Percentiles rank a stretch among this genome's conserved stretches.
These are phyloP conservation scores for Fopius arisanus DNA, from an alignment of 1,140 invertebrate genomes.

Conservation along the genomic window DNA sequence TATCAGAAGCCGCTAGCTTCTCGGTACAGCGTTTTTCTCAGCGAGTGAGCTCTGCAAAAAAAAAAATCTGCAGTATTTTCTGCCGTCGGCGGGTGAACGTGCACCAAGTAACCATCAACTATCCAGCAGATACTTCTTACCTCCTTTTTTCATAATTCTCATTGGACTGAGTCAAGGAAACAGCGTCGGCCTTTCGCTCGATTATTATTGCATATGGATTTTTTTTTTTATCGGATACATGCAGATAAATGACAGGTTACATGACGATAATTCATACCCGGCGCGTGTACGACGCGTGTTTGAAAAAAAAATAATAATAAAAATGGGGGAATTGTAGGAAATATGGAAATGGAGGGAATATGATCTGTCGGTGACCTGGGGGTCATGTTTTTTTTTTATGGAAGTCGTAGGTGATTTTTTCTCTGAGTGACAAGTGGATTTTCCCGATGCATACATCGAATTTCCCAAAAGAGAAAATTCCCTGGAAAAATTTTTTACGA, in stretches of 20 bases:
- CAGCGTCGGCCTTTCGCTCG: conserved; percentile 2
- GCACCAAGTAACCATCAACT: neutral
- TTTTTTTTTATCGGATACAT: neutral
- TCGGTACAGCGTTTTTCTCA: neutral
- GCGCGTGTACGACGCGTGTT: conserved; percentile 27
- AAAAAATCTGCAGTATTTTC: neutral
- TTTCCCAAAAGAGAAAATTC: too few species aligned
- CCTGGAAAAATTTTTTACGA: too few species aligned
- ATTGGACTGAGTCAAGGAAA: conserved; percentile 2
- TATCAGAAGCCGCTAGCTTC: neutral
- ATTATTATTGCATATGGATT: conserved; percentile 4
- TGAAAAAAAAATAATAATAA: conserved; percentile 33
- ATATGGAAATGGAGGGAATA: conserved; percentile 47
- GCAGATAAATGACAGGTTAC: conserved; percentile 19
- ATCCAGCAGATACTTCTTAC: neutral
- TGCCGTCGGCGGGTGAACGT: conserved; percentile 13
- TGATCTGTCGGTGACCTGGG: neutral
- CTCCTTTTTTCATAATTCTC: neutral
- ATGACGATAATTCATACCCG: conserved; percentile 24
- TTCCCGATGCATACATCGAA: too few species aligned
- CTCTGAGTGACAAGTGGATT: too few species aligned
- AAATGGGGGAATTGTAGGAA: conserved; percentile 16
- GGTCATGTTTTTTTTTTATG: neutral
- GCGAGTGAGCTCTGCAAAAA: too few species aligned
- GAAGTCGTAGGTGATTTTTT: neutral